Percentiles rank a stretch among this genome's conserved stretches.
These are phyloP conservation scores for Agelastica alni DNA, from an alignment of 2,888 invertebrate species.

Conservation along the genomic window DNA sequence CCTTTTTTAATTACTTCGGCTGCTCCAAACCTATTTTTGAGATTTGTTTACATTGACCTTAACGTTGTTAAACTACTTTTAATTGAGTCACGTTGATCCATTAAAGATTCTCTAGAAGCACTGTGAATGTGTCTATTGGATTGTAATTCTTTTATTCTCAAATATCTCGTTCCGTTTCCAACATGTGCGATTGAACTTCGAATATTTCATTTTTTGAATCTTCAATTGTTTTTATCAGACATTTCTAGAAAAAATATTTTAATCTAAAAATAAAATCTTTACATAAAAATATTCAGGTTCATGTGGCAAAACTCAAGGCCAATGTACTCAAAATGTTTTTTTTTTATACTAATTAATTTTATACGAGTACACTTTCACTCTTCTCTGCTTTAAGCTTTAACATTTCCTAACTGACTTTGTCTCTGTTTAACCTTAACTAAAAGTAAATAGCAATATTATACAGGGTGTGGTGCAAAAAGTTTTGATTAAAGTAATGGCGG, in stretches of 20 bases:
- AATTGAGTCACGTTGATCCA: constrained; percentile 14
- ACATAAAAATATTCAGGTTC: too few relatives aligned
- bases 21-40: neutral
- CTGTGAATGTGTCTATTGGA: constrained; percentile 6
- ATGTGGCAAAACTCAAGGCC: too few relatives aligned
- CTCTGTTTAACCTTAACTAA: constrained; percentile 66
- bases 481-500: too few relatives aligned
- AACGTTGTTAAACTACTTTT: constrained; percentile 19
- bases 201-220: constrained; percentile 40
- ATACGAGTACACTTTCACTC: constrained; percentile 60
- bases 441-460: constrained; percentile 40
- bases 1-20: constrained; percentile 12
- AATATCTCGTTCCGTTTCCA: constrained; percentile 41
- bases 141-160: constrained; percentile 26
- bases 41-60: constrained; percentile 6
- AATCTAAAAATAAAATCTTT: too few relatives aligned
- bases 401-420: constrained; percentile 66
- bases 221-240: constrained; percentile 36
- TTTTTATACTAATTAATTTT: too few relatives aligned
- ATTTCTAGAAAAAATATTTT: constrained; percentile 32
- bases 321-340: too few relatives aligned
- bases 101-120: constrained; percentile 31
- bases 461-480: too few relatives aligned
- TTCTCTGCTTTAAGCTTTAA: constrained; percentile 61
- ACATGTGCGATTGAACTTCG: constrained; percentile 40